phyloP scores from a whole-genome alignment of 1,140 invertebrate genomes.

The Theocolax elegans region DNA sequence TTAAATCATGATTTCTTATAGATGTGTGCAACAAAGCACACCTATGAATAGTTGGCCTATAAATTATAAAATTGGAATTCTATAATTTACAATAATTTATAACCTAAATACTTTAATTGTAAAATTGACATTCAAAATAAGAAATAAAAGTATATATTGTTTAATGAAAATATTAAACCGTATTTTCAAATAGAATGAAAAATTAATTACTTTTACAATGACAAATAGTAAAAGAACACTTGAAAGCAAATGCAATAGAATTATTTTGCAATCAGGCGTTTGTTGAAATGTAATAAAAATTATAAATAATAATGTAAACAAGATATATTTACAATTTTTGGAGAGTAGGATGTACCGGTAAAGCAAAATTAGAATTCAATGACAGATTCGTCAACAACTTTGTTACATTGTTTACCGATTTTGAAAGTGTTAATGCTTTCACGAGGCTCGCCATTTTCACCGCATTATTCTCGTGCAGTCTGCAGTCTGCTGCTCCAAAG shows the following conservation, averaged over 20 bases:
- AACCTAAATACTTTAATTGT: constrained; percentile 9
- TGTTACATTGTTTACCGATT: constrained; percentile 48
- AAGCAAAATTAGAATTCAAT: constrained; percentile 28
- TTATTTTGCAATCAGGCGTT: too few species aligned
- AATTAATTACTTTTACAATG: neutral
- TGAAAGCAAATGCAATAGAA: too few species aligned
- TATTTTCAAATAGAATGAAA: neutral
- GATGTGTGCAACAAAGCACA: constrained; percentile 62
- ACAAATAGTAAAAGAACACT: neutral
- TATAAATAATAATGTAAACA: too few species aligned
- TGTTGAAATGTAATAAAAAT: neutral
- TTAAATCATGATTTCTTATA: constrained; percentile 68
- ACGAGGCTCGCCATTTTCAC: constrained; percentile 52
- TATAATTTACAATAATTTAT: too few species aligned
- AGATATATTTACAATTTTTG: constrained; percentile 22
- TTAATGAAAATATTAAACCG: neutral
- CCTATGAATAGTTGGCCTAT: neutral
- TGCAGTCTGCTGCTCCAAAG: too few species aligned
- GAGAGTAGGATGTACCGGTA: neutral
- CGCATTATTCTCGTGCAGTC: too few species aligned
- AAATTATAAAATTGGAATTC: neutral
- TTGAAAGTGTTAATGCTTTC: constrained; percentile 45
- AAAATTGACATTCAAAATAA: neutral
- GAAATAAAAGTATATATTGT: neutral
- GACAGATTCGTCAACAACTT: constrained; percentile 53